A percentile compares a stretch with the other conserved stretches of the same genome.
Conservation (phyloP, 2,888 invertebrate genomes). For the Gymnosoma rotundatum region DNA sequence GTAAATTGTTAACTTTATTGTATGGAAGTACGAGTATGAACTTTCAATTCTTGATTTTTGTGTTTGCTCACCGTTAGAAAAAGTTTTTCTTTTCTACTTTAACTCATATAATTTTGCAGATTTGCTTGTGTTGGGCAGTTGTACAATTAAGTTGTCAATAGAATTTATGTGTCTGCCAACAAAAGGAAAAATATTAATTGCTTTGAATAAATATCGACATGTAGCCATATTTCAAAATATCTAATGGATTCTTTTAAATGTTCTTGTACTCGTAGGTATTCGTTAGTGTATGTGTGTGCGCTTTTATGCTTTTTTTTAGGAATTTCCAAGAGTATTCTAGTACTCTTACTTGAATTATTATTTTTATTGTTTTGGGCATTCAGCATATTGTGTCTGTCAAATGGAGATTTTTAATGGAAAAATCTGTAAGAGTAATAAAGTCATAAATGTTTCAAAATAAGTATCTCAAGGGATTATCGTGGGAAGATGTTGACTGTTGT, state of each 20-base stretch:
- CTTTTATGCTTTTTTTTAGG: constrained; percentile 23
- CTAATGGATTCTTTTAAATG: constrained; percentile 48
- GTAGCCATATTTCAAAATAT: constrained; percentile 53
- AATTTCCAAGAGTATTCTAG: constrained; percentile 53
- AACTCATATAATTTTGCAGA: constrained; percentile 15
- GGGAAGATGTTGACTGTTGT: constrained; percentile 60
- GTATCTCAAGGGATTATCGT: constrained; percentile 65
- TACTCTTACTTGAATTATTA: constrained; percentile 37
- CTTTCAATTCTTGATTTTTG: constrained; percentile 22
- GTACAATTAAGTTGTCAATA: constrained; percentile 81
- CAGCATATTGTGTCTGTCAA: constrained; percentile 72
- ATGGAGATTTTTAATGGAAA: constrained; percentile 37
- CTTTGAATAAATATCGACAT: constrained; percentile 58
- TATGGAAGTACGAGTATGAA: constrained; percentile 3
- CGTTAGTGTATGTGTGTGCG: neutral
- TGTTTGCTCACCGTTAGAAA: constrained; percentile 65
- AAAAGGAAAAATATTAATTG: constrained; percentile 68
- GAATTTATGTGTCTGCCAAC: constrained; percentile 77
- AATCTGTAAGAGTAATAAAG: constrained; percentile 35
- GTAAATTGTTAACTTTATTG: constrained; percentile 42
- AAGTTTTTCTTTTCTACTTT: constrained; percentile 11
- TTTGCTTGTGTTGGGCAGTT: constrained; percentile 21
- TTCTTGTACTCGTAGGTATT: neutral
- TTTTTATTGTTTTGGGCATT: constrained; percentile 59
- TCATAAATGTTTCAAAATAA: constrained; percentile 37